A percentile compares a stretch with the other conserved stretches of the same genome.
Evolutionary conservation across 2,797 vertebrate genomes (phyloP).

Genomic region (Rhinoraja longicauda): DNA sequence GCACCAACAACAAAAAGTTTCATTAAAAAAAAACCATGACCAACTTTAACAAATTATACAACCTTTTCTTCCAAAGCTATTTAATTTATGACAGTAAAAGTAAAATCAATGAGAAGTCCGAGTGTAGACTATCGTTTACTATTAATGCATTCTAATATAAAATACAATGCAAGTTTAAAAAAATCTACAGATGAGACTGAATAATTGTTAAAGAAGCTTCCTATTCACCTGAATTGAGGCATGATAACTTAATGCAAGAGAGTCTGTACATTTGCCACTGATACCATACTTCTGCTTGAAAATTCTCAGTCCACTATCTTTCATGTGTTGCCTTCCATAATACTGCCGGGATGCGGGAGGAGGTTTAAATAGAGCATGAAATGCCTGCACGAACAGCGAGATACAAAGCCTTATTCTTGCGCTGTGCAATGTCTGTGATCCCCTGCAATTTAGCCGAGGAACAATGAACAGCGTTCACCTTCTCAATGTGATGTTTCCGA

Average conservation of each 20-base stretch:
- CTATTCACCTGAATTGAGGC: slow-evolving; percentile 25
- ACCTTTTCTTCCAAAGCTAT: slow-evolving; percentile 38
- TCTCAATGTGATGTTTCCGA: background rate
- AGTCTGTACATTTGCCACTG: slow-evolving; percentile 12
- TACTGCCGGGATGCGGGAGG: background rate
- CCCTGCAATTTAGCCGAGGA: too few relatives aligned
- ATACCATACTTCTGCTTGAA: background rate
- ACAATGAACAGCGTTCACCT: background rate
- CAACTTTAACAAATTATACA: slow-evolving; percentile 39
- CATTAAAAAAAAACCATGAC: slow-evolving; percentile 25
- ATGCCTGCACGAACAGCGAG: too few relatives aligned
- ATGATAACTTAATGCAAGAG: background rate
- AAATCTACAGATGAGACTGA: slow-evolving; percentile 25
- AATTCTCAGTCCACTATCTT: background rate
- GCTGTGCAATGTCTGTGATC: too few relatives aligned
- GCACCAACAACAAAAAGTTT: slow-evolving; percentile 33
- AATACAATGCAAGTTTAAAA: slow-evolving; percentile 34
- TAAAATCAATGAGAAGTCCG: slow-evolving; percentile 32
- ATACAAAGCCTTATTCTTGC: too few relatives aligned
- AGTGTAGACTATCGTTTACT: slow-evolving; percentile 10
- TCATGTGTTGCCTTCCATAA: background rate
- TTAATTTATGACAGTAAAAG: slow-evolving; percentile 28
- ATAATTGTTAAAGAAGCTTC: slow-evolving; percentile 32
- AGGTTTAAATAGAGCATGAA: too few relatives aligned
- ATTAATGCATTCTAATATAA: slow-evolving; percentile 38